These are phyloP conservation scores for Periophthalmodon schlosseri DNA, from an alignment of 2,113 vertebrate genomes.

Conservation along the genomic window DNA sequence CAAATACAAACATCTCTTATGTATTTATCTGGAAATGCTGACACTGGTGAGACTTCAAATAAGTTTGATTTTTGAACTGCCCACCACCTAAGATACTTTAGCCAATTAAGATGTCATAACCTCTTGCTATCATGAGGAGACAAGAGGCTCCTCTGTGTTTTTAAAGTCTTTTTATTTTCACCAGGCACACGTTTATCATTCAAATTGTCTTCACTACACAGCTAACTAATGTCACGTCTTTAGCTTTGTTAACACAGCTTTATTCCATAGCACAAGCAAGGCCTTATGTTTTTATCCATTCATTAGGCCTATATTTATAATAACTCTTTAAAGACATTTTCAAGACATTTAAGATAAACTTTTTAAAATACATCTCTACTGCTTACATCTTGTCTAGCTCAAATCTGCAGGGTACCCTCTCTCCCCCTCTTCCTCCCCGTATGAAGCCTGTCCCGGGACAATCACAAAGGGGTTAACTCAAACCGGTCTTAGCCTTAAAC, in stretches of 20 bases:
- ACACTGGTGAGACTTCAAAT: not conserved
- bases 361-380: not conserved
- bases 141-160: not conserved
- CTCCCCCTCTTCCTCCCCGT: not conserved
- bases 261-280: no score
- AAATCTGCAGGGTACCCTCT: not conserved
- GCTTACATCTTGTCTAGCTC: not conserved
- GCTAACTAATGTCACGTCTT: no score
- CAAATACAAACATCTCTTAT: not conserved
- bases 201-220: not conserved
- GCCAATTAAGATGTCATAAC: no score
- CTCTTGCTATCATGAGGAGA: not conserved
- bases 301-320: no score
- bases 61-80: not conserved
- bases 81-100: not conserved
- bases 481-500: conserved; percentile 68
- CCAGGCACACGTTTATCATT: not conserved
- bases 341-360: not conserved
- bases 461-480: conserved; percentile 76
- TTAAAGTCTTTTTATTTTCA: not conserved
- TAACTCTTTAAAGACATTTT: not conserved
- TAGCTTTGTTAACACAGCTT: no score
- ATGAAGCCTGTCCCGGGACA: conserved; percentile 36
- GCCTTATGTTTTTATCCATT: no score
- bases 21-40: not conserved